Conservation (phyloP, 2,113 vertebrate species). For the Scophthalmus maximus region DNA sequence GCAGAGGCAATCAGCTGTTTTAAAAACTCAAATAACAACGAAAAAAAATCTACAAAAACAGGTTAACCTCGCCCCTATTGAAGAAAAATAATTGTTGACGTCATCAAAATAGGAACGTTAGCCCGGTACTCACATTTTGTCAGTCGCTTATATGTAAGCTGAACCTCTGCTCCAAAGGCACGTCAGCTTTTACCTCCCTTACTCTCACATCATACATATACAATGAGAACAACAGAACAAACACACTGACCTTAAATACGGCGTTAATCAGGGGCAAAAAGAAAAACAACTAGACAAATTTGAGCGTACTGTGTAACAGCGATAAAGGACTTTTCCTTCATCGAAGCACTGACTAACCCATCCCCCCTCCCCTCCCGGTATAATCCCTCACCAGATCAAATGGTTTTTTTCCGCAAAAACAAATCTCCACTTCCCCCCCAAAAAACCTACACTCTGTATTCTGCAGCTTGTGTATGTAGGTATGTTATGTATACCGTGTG, state of each 20-base stretch:
- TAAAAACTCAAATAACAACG: conserved; percentile 59
- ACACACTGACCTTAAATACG: conserved; percentile 84
- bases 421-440: conserved; percentile 31
- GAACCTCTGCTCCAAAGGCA: conserved; percentile 76
- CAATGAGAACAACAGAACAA: conserved; percentile 77
- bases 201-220: conserved; percentile 72
- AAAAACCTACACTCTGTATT: conserved; percentile 57
- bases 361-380: conserved; percentile 42
- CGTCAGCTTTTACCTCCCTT: conserved; percentile 71
- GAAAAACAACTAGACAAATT: conserved; percentile 74
- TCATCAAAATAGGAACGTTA: conserved; percentile 74
- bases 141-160: conserved; percentile 74
- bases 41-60: conserved; percentile 72
- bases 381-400: conserved; percentile 56
- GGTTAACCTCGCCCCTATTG: conserved; percentile 74
- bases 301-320: conserved; percentile 76
- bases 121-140: conserved; percentile 78
- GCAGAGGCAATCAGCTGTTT: conserved; percentile 70
- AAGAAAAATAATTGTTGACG: conserved; percentile 64
- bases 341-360: conserved; percentile 61
- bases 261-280: conserved; percentile 72
- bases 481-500: conserved; percentile 33
- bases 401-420: conserved; percentile 23
- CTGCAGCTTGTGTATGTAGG: conserved; percentile 52
- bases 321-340: conserved; percentile 80